Base-by-base conservation (phyloP, 2,113 vertebrate genomes). In the Strix uralensis region DNA sequence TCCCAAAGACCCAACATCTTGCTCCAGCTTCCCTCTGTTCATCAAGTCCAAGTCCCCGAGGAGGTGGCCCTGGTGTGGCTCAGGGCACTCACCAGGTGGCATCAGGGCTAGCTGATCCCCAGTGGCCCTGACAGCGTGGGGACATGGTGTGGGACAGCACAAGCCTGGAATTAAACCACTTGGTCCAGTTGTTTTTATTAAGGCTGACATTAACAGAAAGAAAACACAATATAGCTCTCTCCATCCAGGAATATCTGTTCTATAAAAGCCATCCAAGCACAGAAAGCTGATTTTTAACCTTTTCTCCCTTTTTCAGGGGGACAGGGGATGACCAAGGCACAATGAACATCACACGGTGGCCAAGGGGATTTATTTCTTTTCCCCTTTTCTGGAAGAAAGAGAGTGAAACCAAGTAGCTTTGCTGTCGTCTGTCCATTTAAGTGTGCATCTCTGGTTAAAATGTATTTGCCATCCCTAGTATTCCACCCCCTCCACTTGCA, bases 41-140 rank as follows among this genome's bases (percentile, higher is more conserved):
- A 29, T 17, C 34, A 2, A 0, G 0, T 5, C 42, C 58, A 16
- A 5, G 63, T 15, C 25, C 66, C 34, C 27, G 3, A 0, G 5
- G 55, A 47, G 67, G 72, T 38, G 84, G 9, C 54, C 5, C 38
- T 10, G 29, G 29, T 7, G 67, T 26, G 55, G 49, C 65, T 87
- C 42, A 36, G 54, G 38, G 46, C 54, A 38, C 15, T 15, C 8
- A 1, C 13, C 2, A 7, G 13, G 55, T 27, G 65, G 25, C 52
- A 25, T 8, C 1, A 2, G 69, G 47, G 32, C 69, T 26, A 32
- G 36, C 46, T 8, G 38, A 47, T 12, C 38, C 67, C 74, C 36
- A 16, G 46, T 5, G 66, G 16, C 34, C 22, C 52, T 4, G 54
- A 4, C 82, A 1, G 54, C 6, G 4, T 3, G 38, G 3, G 26